Percentiles rank a stretch among this genome's conserved stretches.
These are phyloP conservation scores for Drosophila busckii DNA, from an alignment of 1,140 invertebrate genomes.

Conservation along the genomic window DNA sequence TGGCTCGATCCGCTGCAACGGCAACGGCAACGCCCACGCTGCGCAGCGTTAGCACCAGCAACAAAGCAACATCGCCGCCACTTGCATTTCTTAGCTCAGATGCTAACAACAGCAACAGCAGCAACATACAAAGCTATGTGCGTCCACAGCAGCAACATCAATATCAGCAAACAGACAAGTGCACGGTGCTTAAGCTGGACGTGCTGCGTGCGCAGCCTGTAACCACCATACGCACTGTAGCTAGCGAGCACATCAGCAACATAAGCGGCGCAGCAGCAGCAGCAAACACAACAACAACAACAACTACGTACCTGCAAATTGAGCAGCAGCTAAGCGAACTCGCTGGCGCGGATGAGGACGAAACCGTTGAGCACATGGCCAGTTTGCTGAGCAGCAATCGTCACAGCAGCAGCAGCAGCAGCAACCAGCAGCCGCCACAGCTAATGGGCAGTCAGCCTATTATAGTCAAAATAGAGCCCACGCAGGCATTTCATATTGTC, in stretches of 20 bases:
- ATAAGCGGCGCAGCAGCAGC: slow-evolving; percentile 15
- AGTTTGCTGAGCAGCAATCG: slow-evolving; percentile 41
- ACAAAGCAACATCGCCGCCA: slow-evolving; percentile 69
- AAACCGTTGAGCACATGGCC: slow-evolving; percentile 61
- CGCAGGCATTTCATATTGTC: slow-evolving; percentile 69
- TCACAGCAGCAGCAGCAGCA: slow-evolving; percentile 12
- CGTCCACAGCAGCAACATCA: slow-evolving; percentile 71
- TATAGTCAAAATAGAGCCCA: slow-evolving; percentile 74
- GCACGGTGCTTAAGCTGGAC: slow-evolving; percentile 71
- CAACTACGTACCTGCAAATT: slow-evolving; percentile 62
- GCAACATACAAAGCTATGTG: slow-evolving; percentile 7
- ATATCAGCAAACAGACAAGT: slow-evolving; percentile 75
- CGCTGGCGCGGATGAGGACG: slow-evolving; percentile 58
- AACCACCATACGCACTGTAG: slow-evolving; percentile 34
- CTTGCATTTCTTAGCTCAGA: slow-evolving; percentile 55
- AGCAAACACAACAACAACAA: slow-evolving; percentile 19
- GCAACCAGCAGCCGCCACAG: slow-evolving; percentile 14
- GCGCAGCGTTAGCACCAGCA: slow-evolving; percentile 54
- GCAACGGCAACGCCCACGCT: slow-evolving; percentile 3
- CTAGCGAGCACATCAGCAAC: slow-evolving; percentile 8
- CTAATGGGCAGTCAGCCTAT: slow-evolving; percentile 63
- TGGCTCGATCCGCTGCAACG: slow-evolving; percentile 35
- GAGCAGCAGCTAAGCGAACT: slow-evolving; percentile 65
- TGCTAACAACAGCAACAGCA: slow-evolving; percentile 5
- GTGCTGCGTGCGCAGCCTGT: slow-evolving; percentile 40